phyloP scores from a whole-genome alignment of 2,113 vertebrate genomes.

The Pelecanoides urinatrix region DNA sequence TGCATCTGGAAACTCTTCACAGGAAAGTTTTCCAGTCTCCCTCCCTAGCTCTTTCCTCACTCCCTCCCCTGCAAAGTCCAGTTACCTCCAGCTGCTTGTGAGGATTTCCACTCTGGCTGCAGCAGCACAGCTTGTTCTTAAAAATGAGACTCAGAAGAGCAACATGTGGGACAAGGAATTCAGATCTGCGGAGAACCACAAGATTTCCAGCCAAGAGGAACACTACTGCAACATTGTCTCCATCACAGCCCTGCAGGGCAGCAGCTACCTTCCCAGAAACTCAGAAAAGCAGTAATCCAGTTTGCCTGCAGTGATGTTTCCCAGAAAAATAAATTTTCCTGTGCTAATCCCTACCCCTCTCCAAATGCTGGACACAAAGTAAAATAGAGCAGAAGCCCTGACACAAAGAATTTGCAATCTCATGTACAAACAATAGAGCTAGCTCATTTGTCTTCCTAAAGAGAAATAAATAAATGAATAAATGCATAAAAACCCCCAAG shows the following conservation, averaged over 20 bases:
- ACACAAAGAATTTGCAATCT: slow-evolving; percentile 23
- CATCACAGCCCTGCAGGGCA: neutral
- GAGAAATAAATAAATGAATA: slow-evolving; percentile 21
- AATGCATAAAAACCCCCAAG: neutral
- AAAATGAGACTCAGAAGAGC: neutral
- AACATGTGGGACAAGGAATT: neutral
- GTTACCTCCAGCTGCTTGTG: neutral
- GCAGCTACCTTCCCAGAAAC: neutral
- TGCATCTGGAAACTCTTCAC: neutral
- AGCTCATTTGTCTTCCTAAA: neutral
- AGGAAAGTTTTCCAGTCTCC: neutral
- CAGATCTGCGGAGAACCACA: neutral
- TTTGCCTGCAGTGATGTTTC: neutral
- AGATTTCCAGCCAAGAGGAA: neutral
- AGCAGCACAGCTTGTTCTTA: neutral
- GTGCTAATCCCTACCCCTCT: neutral
- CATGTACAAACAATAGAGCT: neutral
- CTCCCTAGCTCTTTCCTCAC: neutral
- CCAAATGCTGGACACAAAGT: neutral
- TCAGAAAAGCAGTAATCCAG: neutral
- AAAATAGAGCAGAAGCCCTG: neutral
- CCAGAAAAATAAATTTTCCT: slow-evolving; percentile 38
- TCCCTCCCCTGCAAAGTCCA: neutral
- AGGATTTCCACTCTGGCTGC: neutral
- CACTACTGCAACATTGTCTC: neutral